Base-by-base conservation (phyloP, 2,797 vertebrate species). In the Channa striata region DNA sequence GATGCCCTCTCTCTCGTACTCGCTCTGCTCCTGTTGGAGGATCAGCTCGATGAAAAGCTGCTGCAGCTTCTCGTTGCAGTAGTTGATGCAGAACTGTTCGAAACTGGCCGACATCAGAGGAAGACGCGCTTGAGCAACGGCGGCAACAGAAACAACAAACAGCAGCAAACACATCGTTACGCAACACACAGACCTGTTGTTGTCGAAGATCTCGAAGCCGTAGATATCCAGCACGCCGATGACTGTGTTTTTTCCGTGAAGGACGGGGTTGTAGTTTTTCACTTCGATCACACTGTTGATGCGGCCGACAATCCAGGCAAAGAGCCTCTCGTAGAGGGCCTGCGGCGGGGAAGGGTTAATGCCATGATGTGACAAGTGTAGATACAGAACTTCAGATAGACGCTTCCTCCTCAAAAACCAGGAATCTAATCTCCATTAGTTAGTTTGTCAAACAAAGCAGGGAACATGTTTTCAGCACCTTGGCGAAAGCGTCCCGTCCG, bases 11-110 rank as follows among this genome's bases (percentile, higher is more conserved):
- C 96, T 92, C 67, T 96, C 83, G 42, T 98, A 98, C 53, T 98
- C 97, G 0, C 91, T 94, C 53, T 98, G 97, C 30, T 97, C 97
- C 87, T 98, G 97, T 8, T 91, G 88, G 33, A 98, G 95, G 87
- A 98, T 96, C 48, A 99, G 94, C 85, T 98, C 97, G 5, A 99
- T 99, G 93, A 99, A 99, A n/a, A 99, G 96, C 87, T 99, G 98
- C 91, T 99, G 98, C 64, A 99, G 90, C 82, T 99, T 99, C 87
- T 99, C 98, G 0, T 99, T 99, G 85, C 98, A 99, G 69, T 98
- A 99, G 90, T 99, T 99, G 84, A 99, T 99, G 83, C 97, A 99
- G 87, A 99, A 99, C 78, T 99, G 98, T 69, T 98, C 97, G 0
- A 98, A 98, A 73, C 97, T 98, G 93, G 0, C 1, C 14, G 0